Percentiles rank a stretch among this genome's conserved stretches.
These are phyloP conservation scores for Drosophila grimshawi DNA, from an alignment of 1,140 invertebrate species.

Conservation along the genomic window DNA sequence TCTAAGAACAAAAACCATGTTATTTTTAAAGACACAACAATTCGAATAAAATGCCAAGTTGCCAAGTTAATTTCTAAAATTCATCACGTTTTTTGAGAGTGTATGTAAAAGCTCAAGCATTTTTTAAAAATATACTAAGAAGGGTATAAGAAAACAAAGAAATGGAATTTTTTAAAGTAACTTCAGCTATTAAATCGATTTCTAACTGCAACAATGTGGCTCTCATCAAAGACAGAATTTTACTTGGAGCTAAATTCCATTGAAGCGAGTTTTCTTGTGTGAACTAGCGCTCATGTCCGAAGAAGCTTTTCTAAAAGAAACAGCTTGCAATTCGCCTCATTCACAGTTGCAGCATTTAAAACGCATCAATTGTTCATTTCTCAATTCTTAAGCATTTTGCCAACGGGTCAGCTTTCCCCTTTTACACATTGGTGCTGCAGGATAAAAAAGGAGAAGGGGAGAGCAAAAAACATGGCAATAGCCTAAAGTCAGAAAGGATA, in stretches of 20 bases:
- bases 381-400: conserved; percentile 21
- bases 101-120: no score
- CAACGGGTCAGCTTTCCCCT: not conserved
- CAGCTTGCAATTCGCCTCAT: not conserved
- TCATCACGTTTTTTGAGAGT: no score
- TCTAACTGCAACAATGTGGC: not conserved
- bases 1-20: no score
- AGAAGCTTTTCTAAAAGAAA: not conserved
- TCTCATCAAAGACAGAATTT: not conserved
- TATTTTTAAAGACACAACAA: no score
- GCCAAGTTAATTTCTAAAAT: no score
- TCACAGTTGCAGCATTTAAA: conserved; percentile 20
- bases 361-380: conserved; percentile 25
- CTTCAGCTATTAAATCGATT: not conserved
- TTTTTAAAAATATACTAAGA: no score
- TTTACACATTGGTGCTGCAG: not conserved
- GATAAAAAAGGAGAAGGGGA: not conserved
- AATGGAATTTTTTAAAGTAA: no score
- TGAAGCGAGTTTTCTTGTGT: not conserved
- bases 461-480: conserved; percentile 8
- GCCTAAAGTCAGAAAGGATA: conserved; percentile 30
- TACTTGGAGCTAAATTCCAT: not conserved
- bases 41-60: no score
- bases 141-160: no score
- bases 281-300: not conserved